Evolutionary conservation across 2,113 vertebrate genomes (phyloP).

Genomic region (Istiophorus platypterus): DNA sequence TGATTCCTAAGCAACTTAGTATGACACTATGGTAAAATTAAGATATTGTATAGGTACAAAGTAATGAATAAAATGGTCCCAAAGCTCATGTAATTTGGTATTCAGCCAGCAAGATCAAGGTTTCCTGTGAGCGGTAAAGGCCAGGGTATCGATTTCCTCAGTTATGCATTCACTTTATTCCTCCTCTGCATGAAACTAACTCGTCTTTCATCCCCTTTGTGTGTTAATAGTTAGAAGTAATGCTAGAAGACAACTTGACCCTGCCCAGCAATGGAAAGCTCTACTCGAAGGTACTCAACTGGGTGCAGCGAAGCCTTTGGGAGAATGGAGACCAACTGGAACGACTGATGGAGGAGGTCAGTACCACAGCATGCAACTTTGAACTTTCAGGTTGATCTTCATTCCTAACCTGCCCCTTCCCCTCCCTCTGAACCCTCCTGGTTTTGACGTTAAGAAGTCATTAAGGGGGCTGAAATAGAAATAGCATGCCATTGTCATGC

Average conservation of each 20-base stretch:
- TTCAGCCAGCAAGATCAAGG: not conserved
- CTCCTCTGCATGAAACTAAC: not conserved
- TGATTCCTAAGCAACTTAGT: not conserved
- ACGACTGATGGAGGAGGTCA: constrained; percentile 98
- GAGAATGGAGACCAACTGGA: constrained; percentile 96
- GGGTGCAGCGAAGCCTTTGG: constrained; percentile 98
- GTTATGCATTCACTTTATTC: not conserved
- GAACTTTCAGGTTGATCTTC: constrained; percentile 12
- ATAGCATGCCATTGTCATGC: constrained; percentile 77
- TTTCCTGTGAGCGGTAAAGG: not conserved
- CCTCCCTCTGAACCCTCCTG: constrained; percentile 61
- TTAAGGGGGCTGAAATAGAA: constrained; percentile 70
- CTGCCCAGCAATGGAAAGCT: constrained; percentile 98
- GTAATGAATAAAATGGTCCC: not conserved
- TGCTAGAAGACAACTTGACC: constrained; percentile 96
- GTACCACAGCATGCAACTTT: constrained; percentile 71
- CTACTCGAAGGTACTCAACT: constrained; percentile 98
- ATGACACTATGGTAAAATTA: not conserved
- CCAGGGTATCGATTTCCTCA: not conserved
- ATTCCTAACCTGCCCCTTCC: constrained; percentile 46
- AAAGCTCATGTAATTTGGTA: not conserved
- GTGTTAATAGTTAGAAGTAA: constrained; percentile 93
- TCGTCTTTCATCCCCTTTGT: constrained; percentile 15
- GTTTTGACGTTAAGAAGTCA: constrained; percentile 77
- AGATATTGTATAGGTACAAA: not conserved